Evolutionary conservation across 1,140 invertebrate species (phyloP), one percentile per base, ranked within the genome.

Genomic region (Lepidurus apus): DNA sequence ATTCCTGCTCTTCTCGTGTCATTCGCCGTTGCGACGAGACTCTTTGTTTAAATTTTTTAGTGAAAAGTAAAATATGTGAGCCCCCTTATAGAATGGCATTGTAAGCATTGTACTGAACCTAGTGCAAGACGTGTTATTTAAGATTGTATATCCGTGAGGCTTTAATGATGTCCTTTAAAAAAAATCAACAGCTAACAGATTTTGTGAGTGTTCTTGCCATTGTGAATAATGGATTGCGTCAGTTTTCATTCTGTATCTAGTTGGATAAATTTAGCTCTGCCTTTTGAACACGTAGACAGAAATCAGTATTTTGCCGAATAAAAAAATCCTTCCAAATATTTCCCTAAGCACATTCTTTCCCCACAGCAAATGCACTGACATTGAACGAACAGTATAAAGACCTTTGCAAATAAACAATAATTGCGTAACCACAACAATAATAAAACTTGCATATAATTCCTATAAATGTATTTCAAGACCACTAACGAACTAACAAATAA

Each of bases 221-320:
- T 65, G 3, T 65, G 34, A 34, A 65, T 65, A 65, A 65, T 65
- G 53, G 53, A 65, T 34, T 65, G 53, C 53, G 53, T 65, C 53
- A 65, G 53, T 65, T 65, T 34, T 34, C 17, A 65, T 65, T 65
- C 53, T 65, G 53, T 65, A 17, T 21, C 53, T 65, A 13, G 53
- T 7, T 65, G 21, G 7, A 65, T 65, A 21, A 65, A 65, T 65
- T 65, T 65, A 65, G 53, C 53, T 21, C 53, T 65, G 53, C 53
- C 53, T 65, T 65, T 65, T 17, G 21, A 65, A 65, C 13, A 9
- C 4, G 9, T 65, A 65, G 53, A 17, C 13, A 21, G 53, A 65
- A 65, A 65, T 65, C n/a, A 65, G 53, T 65, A 65, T 65, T 65
- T 65, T 65, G 47, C 21, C 47, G 47, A 65, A 65, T 65, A 65